phyloP scores from a whole-genome alignment of 2,797 vertebrate genomes.

The Coendou prehensilis region DNA sequence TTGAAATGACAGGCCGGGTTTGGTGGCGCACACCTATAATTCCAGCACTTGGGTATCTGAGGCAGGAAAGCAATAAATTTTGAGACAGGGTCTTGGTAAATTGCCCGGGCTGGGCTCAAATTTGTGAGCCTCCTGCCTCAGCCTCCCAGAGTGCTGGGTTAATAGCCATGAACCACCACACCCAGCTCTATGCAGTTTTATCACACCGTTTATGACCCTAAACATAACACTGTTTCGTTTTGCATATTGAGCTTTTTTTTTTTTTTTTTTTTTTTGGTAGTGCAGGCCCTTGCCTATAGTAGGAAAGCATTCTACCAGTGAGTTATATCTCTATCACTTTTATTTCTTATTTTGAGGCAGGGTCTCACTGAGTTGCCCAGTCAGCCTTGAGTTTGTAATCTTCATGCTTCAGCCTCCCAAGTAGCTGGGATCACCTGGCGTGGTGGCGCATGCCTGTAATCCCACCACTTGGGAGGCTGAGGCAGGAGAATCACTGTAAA shows the following conservation, averaged over 20 bases:
- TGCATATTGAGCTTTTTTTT: background rate
- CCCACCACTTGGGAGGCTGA: background rate
- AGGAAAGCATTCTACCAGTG: background rate
- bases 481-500: background rate
- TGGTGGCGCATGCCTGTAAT: background rate
- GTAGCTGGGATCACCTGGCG: background rate
- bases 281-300: background rate
- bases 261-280: background rate
- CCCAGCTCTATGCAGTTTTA: background rate
- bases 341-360: background rate
- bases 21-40: background rate
- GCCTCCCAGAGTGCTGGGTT: background rate
- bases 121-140: background rate
- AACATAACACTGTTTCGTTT: constrained; percentile 6
- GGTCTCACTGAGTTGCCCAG: background rate
- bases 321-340: background rate
- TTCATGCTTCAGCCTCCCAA: background rate
- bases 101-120: background rate
- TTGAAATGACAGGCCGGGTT: background rate
- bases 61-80: background rate
- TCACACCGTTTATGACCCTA: background rate
- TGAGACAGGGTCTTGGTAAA: background rate
- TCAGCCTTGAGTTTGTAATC: background rate
- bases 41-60: background rate
- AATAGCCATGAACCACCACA: background rate